A percentile compares a stretch with the other conserved stretches of the same genome.
Conservation (phyloP, 2,888 invertebrate species). For the Cataglyphis cursor region DNA sequence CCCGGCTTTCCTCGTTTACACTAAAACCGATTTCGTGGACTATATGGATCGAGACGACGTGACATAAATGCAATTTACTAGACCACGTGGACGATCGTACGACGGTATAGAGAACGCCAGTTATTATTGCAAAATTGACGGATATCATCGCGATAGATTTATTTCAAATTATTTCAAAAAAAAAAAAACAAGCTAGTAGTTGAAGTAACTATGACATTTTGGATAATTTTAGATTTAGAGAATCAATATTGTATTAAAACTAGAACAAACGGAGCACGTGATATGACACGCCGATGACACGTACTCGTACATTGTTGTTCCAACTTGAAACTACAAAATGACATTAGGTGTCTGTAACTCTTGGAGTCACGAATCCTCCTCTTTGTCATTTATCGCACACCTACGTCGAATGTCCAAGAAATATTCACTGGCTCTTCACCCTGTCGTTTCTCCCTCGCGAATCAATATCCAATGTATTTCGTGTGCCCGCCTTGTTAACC, state of each 20-base stretch:
- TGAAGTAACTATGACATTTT: neutral
- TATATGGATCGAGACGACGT: slow-evolving; percentile 65
- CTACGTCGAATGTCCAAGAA: neutral
- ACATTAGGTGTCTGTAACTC: neutral
- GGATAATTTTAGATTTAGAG: neutral
- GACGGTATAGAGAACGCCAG: neutral
- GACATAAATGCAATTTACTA: slow-evolving; percentile 42
- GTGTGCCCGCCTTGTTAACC: slow-evolving; percentile 69
- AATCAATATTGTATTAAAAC: neutral
- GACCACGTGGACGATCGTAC: slow-evolving; percentile 30
- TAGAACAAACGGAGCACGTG: neutral
- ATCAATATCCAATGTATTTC: slow-evolving; percentile 66
- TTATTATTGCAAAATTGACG: slow-evolving; percentile 12
- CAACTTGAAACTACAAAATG: neutral
- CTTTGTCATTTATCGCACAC: neutral
- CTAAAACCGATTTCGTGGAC: slow-evolving; percentile 69
- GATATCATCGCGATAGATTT: slow-evolving; percentile 15
- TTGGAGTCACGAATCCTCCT: neutral
- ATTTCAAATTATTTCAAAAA: neutral
- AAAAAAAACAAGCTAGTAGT: neutral
- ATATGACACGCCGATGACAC: neutral
- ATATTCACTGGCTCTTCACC: slow-evolving; percentile 23
- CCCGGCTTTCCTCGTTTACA: slow-evolving; percentile 64
- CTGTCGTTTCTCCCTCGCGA: slow-evolving; percentile 55
- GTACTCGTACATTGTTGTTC: neutral